Base-by-base conservation (phyloP, 1,140 invertebrate genomes). In the Monochamus saltuarius region DNA sequence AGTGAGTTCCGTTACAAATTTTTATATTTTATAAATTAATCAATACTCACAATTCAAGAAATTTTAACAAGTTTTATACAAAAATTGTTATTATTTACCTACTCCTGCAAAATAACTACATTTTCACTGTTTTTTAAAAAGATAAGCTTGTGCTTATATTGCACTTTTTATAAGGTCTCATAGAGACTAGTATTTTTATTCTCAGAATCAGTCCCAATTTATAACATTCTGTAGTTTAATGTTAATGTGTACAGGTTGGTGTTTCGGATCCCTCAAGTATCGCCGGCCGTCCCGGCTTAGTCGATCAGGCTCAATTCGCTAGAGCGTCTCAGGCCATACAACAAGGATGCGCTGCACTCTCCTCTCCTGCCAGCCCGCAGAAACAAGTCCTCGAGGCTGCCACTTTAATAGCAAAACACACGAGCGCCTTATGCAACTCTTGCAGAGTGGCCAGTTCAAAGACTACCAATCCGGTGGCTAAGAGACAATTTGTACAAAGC, bases 401-500 rank as follows among this genome's bases (percentile, higher is more conserved):
- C 0, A 98, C 95, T 0, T 85, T 91, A 39, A 95, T 99, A 53
- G 97, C 97, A 3, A 97, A 97, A 75, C 94, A 99, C 77, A 98
- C 97, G 0, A 96, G 93, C 62, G 88, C 94, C 9, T 80, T 99
- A 11, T 99, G 96, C 75, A 97, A 95, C 71, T 91, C 95, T 29
- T 99, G 97, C 75, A 84, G 97, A 14, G 81, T 89, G 2, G 96
- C 97, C 0, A 97, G 95, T 10, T 90, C 90, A 47, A 93, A 91
- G 75, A 97, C 94, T 2, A 87, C 83, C 50, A 97, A 98, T 79
- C 91, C 95, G 0, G 91, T 94, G 16, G 92, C 94, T 38, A 98
- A 98, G 77, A 79, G 95, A 60, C 95, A 98, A 74, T 99, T 99
- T 77, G 95, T 99, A 13, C 94, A 98, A 73, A 92, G 94, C 59